A percentile compares a stretch with the other conserved stretches of the same genome.
Evolutionary conservation across 2,888 invertebrate species (phyloP).

Genomic region (Iselma pallidipennis): DNA sequence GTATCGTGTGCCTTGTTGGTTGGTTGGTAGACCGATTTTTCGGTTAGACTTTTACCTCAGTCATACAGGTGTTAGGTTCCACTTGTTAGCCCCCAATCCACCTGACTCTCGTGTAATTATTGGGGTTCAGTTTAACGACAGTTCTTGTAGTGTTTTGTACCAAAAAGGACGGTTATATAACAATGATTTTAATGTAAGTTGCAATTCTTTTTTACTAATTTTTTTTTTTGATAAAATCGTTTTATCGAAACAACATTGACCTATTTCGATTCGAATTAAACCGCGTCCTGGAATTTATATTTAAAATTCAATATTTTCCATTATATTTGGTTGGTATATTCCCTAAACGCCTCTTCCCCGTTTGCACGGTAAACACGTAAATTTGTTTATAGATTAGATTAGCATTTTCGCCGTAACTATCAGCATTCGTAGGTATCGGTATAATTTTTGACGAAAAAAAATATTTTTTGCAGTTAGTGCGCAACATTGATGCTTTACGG

Average conservation of each 20-base stretch:
- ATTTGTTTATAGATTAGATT: conserved; percentile 38
- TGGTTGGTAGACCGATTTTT: neutral
- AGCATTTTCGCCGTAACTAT: conserved; percentile 17
- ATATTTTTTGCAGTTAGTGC: conserved; percentile 12
- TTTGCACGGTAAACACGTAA: conserved; percentile 23
- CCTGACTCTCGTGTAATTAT: neutral
- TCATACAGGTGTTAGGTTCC: neutral
- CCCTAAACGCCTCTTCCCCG: neutral
- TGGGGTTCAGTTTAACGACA: neutral
- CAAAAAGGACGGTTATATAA: too few relatives aligned
- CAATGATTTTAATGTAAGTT: neutral
- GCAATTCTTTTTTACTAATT: neutral
- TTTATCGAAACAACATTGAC: neutral
- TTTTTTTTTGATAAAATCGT: neutral
- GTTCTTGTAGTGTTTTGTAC: neutral
- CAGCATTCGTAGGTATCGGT: too few relatives aligned
- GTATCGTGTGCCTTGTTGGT: neutral
- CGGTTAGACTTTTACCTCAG: neutral
- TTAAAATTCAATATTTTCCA: too few relatives aligned
- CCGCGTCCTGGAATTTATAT: too few relatives aligned
- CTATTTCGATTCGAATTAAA: neutral
- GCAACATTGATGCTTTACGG: conserved; percentile 9
- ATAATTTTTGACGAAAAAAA: too few relatives aligned
- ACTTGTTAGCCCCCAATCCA: neutral
- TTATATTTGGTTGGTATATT: too few relatives aligned